Conservation (phyloP, 2,113 vertebrate genomes). For the Sturnira hondurensis region DNA sequence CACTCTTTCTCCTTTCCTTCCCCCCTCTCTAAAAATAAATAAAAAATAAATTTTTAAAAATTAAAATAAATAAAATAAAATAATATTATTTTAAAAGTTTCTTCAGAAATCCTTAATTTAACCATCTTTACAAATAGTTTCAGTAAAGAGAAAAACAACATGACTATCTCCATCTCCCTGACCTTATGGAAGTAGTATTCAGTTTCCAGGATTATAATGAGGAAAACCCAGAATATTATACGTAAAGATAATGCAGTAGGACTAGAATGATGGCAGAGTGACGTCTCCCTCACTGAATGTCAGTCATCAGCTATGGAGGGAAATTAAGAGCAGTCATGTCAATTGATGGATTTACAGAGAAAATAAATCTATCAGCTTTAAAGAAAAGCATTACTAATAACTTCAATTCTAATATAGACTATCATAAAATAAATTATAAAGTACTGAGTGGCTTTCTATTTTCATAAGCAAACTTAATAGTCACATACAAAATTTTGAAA, state of each 20-base stretch:
- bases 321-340: background rate
- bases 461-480: background rate
- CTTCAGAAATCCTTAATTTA: background rate
- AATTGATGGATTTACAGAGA: background rate
- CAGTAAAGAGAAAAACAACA: background rate
- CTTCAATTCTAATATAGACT: background rate
- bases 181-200: background rate
- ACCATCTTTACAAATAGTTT: background rate
- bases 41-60: too few relatives aligned
- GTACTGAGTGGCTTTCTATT: background rate
- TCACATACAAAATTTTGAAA: background rate
- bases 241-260: background rate
- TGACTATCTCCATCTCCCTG: background rate
- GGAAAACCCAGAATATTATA: background rate
- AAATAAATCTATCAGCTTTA: background rate
- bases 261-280: background rate
- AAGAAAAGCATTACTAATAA: background rate
- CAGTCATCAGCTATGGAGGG: background rate
- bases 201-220: background rate
- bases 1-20: too few relatives aligned
- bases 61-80: too few relatives aligned
- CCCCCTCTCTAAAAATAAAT: too few relatives aligned
- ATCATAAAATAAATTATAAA: background rate
- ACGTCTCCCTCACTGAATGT: background rate
- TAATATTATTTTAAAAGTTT: background rate